Evolutionary conservation across 2,797 vertebrate species (phyloP).

Genomic region (Salmo trutta): DNA sequence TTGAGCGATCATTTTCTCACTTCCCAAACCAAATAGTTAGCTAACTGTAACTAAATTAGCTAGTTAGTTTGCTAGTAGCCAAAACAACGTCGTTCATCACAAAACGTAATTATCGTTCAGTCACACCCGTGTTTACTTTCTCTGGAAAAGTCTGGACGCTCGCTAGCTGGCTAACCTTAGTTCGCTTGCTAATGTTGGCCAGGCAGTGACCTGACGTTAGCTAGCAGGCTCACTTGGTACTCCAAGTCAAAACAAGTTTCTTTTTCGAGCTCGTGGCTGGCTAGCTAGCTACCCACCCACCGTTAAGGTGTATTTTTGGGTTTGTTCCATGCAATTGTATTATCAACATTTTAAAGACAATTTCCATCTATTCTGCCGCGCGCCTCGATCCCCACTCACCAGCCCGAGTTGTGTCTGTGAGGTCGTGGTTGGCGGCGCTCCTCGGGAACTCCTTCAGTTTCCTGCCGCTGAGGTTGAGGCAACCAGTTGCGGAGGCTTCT

Average conservation of each 20-base stretch:
- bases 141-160: background rate
- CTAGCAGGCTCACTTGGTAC: background rate
- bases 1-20: too few relatives aligned
- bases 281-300: background rate
- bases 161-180: background rate
- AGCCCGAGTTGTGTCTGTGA: constrained; percentile 92
- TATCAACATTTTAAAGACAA: background rate
- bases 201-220: background rate
- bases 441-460: constrained; percentile 97
- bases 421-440: constrained; percentile 90
- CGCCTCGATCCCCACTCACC: constrained; percentile 74
- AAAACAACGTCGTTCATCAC: background rate
- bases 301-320: background rate
- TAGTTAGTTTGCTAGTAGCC: background rate
- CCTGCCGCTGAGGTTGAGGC: constrained; percentile 93
- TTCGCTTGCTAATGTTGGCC: background rate
- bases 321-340: background rate
- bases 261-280: background rate
- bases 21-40: too few relatives aligned
- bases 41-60: too few relatives aligned
- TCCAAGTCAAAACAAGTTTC: background rate
- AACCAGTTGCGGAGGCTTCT: constrained; percentile 89
- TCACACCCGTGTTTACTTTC: constrained; percentile 6
- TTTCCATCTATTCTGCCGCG: background rate
- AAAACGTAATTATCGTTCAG: constrained; percentile 11